Conservation (phyloP, 2,113 vertebrate species). For the Solenodon paradoxus region DNA sequence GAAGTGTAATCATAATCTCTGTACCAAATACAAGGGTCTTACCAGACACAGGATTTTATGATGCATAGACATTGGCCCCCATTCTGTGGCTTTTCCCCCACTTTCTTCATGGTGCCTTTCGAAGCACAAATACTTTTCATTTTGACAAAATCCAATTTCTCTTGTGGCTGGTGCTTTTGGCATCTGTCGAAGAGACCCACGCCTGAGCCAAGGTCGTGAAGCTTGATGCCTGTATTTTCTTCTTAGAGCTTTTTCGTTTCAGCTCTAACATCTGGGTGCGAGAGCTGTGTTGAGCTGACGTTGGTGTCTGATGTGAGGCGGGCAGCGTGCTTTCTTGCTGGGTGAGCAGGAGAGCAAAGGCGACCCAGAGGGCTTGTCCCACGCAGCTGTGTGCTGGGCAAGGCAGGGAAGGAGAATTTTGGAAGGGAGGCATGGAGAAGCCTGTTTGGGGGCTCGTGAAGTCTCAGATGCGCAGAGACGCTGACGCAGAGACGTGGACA, state of each 20-base stretch:
- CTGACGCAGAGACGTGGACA: background rate
- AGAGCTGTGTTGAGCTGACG: background rate
- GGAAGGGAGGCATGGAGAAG: background rate
- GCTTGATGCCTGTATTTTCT: background rate
- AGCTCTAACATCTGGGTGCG: background rate
- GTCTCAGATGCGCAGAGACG: background rate
- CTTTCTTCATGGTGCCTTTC: background rate
- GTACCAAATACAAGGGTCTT: background rate
- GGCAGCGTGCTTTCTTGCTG: background rate
- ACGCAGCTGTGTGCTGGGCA: background rate
- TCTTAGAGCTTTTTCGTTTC: background rate
- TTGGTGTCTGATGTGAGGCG: background rate
- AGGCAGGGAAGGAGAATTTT: rapidly evolving
- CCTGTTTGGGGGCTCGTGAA: background rate
- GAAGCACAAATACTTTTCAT: background rate
- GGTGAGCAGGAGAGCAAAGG: no score
- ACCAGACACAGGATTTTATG: background rate
- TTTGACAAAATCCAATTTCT: background rate
- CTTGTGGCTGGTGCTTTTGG: background rate
- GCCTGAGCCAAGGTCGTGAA: background rate
- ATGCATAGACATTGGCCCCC: background rate
- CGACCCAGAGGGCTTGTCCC: rapidly evolving
- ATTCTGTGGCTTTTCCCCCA: background rate
- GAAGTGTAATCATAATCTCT: background rate
- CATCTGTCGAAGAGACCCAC: background rate